phyloP scores from a whole-genome alignment of 2,888 invertebrate genomes.

The Lingula anatina region DNA sequence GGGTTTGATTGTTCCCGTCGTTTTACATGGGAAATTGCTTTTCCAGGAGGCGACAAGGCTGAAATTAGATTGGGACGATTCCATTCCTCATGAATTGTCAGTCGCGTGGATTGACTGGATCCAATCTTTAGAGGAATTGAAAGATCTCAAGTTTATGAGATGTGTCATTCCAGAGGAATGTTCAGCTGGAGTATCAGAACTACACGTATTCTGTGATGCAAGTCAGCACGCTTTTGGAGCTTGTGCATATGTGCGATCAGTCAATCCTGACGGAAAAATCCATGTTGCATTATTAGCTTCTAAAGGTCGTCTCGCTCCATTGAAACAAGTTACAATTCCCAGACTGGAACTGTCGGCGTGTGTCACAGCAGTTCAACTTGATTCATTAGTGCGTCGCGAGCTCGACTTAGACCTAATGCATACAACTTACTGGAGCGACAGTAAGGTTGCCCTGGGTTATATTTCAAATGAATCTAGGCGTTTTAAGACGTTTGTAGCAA shows the following conservation, averaged over 20 bases:
- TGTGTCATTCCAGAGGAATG: not conserved
- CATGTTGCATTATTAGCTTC: not conserved
- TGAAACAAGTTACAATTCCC: not conserved
- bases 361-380: not conserved
- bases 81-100: not conserved
- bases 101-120: not conserved
- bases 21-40: not conserved
- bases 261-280: not conserved
- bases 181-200: not conserved
- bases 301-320: not conserved
- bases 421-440: not conserved
- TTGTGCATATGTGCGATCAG: not conserved
- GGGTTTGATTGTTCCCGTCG: not conserved
- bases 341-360: not conserved
- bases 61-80: not conserved
- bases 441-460: not conserved
- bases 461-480: not conserved
- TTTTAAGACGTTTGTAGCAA: constrained; percentile 1
- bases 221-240: not conserved
- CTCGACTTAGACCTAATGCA: not conserved
- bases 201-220: not conserved
- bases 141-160: not conserved
- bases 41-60: not conserved
- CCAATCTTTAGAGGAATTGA: not conserved
- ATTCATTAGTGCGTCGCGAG: not conserved